A percentile compares a stretch with the other conserved stretches of the same genome.
phyloP scores from a whole-genome alignment of 2,888 invertebrate genomes.

The Leucoptera coffeella region DNA sequence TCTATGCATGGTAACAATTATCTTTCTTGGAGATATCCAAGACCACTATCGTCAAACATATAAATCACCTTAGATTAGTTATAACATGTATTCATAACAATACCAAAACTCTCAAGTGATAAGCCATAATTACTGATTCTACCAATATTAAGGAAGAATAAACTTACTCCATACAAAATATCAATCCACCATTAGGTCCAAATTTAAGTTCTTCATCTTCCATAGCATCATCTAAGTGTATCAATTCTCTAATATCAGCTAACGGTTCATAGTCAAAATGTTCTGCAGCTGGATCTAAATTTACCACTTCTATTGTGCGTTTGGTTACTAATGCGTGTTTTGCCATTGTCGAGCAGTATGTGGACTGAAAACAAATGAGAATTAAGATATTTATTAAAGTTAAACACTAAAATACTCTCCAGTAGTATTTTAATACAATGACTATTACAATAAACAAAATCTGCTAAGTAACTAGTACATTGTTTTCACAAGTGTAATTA shows the following conservation, averaged over 20 bases:
- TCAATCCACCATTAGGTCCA: conserved; percentile 95
- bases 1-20: too few species aligned
- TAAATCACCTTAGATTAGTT: too few species aligned
- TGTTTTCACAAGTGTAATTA: conserved; percentile 22
- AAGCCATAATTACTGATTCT: too few species aligned
- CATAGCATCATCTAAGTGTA: conserved; percentile 94
- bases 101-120: too few species aligned
- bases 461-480: background rate
- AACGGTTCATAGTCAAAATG: conserved; percentile 87
- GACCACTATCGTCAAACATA: too few species aligned
- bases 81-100: too few species aligned
- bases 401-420: too few species aligned
- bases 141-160: too few species aligned
- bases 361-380: conserved; percentile 77
- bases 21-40: too few species aligned
- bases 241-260: conserved; percentile 81
- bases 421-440: background rate
- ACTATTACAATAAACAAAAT: background rate
- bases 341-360: conserved; percentile 85
- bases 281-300: conserved; percentile 97
- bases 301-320: conserved; percentile 79
- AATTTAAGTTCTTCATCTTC: conserved; percentile 89
- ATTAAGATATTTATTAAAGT: too few species aligned
- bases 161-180: conserved; percentile 88
- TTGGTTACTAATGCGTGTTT: conserved; percentile 74